These are phyloP conservation scores for Aphrocallistes beatrix DNA, from an alignment of 37 sponge, comb jelly and placozoan species.

Conservation along the genomic window DNA sequence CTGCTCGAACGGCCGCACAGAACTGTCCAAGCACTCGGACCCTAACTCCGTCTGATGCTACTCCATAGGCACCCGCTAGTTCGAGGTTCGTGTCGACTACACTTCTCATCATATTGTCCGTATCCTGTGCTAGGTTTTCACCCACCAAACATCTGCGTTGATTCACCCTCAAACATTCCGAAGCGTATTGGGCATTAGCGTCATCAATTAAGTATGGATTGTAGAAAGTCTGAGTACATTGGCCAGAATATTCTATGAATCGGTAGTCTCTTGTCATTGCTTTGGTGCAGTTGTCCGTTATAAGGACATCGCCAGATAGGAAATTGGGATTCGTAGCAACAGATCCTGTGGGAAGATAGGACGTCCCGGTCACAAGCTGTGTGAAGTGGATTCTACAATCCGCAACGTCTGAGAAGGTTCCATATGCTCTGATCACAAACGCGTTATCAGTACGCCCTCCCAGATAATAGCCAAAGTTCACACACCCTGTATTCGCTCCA, in stretches of 20 bases:
- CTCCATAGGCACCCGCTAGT: neutral
- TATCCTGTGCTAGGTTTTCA: neutral
- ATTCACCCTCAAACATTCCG: neutral
- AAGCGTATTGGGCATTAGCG: neutral
- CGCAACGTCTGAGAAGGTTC: neutral
- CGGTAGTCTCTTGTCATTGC: neutral
- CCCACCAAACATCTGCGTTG: neutral
- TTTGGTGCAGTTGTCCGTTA: neutral
- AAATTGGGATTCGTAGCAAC: neutral
- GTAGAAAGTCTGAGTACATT: neutral
- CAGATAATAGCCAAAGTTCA: neutral
- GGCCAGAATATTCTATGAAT: neutral
- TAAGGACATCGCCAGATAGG: neutral
- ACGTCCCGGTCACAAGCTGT: neutral
- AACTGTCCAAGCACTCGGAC: neutral
- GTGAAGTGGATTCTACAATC: neutral
- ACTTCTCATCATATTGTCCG: neutral
- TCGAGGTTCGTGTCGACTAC: neutral
- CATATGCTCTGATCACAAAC: neutral
- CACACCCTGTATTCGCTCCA: neutral
- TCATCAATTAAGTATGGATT: neutral
- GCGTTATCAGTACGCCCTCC: neutral
- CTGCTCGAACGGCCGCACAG: neutral
- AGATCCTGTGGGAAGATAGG: neutral
- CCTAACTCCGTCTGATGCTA: neutral